phyloP scores from a whole-genome alignment of 2,888 invertebrate genomes.

The Papilio gigon region DNA sequence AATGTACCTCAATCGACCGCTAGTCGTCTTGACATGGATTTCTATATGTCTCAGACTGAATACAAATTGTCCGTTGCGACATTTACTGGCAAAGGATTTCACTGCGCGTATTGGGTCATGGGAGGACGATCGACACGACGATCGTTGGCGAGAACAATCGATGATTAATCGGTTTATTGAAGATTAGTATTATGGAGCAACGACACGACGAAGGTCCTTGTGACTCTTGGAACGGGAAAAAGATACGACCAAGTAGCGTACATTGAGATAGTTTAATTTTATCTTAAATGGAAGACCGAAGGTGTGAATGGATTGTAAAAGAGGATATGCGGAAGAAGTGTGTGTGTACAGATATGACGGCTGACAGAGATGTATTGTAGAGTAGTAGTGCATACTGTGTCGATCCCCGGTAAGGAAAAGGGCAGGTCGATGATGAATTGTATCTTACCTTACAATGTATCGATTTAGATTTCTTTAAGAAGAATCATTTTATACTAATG shows the following conservation, averaged over 20 bases:
- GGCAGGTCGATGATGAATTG: too few relatives aligned
- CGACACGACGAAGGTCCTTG: not conserved
- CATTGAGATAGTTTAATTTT: not conserved
- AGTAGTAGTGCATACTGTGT: too few relatives aligned
- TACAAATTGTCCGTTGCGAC: constrained; percentile 77
- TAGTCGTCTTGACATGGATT: constrained; percentile 81
- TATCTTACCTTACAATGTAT: too few relatives aligned
- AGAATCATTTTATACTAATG: too few relatives aligned
- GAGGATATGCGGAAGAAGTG: too few relatives aligned
- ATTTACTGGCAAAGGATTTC: constrained; percentile 72
- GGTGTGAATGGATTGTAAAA: too few relatives aligned
- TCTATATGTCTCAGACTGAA: constrained; percentile 74
- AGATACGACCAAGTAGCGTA: not conserved
- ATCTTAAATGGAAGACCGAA: too few relatives aligned
- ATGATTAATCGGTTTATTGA: constrained; percentile 37
- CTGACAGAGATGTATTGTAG: too few relatives aligned
- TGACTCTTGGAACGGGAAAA: not conserved
- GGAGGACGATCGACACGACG: constrained; percentile 57
- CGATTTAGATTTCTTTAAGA: too few relatives aligned
- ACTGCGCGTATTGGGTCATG: constrained; percentile 80
- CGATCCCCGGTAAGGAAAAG: too few relatives aligned
- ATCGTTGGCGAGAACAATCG: constrained; percentile 48
- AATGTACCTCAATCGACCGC: constrained; percentile 68
- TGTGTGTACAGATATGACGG: too few relatives aligned
- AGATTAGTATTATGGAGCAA: constrained; percentile 48